Evolutionary conservation across 2,888 invertebrate genomes (phyloP), one percentile per base, ranked within the genome.

Genomic region (Tyria jacobaeae): DNA sequence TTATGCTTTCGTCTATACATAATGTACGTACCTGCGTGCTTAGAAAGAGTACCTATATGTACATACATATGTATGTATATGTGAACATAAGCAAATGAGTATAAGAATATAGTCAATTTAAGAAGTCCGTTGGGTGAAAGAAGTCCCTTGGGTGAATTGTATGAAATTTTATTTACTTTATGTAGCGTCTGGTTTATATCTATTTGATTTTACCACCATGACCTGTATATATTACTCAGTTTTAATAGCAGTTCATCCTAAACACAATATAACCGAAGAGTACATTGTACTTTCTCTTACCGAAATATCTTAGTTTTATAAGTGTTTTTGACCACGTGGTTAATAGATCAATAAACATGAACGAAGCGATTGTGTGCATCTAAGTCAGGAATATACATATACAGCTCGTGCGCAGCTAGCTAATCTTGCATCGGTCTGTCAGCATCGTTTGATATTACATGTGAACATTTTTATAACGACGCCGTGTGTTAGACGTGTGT

Each of bases 371-470:
- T 47, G 57, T 62, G 49, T 63, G 63, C 55, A 59, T 63, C 59
- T 52, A 63, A 50, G 47, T 49, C 39, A 41, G 58, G 59, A 63
- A 56, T 17, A 31, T 76, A n/a, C n/a, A n/a, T n/a, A 76, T 74
- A 76, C 75, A 72, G 62, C 56, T 64, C 68, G 64, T 64, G 63
- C 75, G 71, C 70, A 64, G 59, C 68, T 76, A 64, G 59, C 68
- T 76, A 67, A 75, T 79, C 80, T 80, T 77, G 78, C 71, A 74
- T 76, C 68, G 66, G 62, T 78, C 78, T 60, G 68, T 76, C 76
- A 79, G 67, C 73, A 57, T 47, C 56, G 48, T 58, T 62, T 63
- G 58, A 54, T 44, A 27, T 34, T 55, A 27, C 31, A 31, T 44
- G 15, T 55, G 39, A 64, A 52, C 50, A 58, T 67, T 75, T 73